Evolutionary conservation across 2,797 vertebrate species (phyloP).

Genomic region (Lithobates sylvaticus): DNA sequence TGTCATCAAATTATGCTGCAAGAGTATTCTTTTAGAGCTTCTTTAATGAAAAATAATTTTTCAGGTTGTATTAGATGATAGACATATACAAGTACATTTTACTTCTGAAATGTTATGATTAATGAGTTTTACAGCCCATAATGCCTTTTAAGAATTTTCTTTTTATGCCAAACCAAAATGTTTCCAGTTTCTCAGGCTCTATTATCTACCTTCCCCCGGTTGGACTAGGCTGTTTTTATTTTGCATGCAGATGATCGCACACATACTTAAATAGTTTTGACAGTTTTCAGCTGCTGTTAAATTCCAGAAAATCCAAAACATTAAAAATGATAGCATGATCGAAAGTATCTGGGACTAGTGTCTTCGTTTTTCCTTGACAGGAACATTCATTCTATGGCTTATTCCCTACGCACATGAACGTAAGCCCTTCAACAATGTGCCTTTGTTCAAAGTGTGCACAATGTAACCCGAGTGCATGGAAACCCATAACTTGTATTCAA

Average conservation of each 20-base stretch:
- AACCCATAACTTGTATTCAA: conserved; percentile 34
- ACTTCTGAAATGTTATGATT: conserved; percentile 63
- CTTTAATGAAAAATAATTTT: not conserved
- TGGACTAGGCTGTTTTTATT: conserved; percentile 63
- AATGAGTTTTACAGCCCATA: conserved; percentile 58
- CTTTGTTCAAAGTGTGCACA: conserved; percentile 57
- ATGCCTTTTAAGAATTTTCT: conserved; percentile 64
- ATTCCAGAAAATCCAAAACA: conserved; percentile 69
- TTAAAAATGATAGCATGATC: conserved; percentile 64
- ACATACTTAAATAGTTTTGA: conserved; percentile 70
- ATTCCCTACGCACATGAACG: conserved; percentile 50
- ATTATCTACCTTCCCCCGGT: conserved; percentile 67
- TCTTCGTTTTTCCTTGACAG: conserved; percentile 51
- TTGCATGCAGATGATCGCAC: conserved; percentile 68
- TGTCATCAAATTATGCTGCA: conserved; percentile 15
- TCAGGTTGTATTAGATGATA: conserved; percentile 55
- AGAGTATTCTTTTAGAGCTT: not conserved
- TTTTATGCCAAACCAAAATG: conserved; percentile 66
- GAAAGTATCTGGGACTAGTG: conserved; percentile 13
- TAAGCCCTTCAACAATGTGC: conserved; percentile 56
- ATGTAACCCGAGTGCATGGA: conserved; percentile 55
- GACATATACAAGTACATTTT: conserved; percentile 58
- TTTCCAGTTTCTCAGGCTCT: conserved; percentile 70
- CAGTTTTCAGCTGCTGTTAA: conserved; percentile 68
- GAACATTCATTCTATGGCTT: conserved; percentile 36